Percentiles rank a stretch among this genome's conserved stretches.
phyloP scores from a whole-genome alignment of 2,113 vertebrate species.

The Pituophis catenifer region DNA sequence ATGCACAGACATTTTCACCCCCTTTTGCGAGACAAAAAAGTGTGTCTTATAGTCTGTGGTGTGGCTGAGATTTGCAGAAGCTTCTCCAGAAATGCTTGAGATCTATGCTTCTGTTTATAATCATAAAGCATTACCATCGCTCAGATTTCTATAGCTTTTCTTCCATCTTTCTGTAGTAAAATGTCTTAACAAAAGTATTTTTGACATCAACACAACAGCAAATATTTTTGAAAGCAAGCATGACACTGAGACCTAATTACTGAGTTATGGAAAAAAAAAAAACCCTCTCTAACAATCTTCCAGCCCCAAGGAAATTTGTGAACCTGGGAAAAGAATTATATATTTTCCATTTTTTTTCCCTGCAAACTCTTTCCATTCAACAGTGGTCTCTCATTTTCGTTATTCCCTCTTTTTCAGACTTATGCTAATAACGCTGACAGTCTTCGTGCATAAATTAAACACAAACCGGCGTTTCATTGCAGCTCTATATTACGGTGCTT shows the following conservation, averaged over 20 bases:
- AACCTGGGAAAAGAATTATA: neutral
- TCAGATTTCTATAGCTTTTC: neutral
- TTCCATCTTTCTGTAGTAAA: neutral
- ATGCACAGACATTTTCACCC: too few species aligned
- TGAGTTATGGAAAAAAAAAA: neutral
- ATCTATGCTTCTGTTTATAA: neutral
- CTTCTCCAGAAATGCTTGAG: neutral
- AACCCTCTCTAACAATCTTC: neutral
- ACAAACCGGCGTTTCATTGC: conserved; percentile 2
- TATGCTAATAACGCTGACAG: neutral
- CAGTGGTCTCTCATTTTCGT: neutral
- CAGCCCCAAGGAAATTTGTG: neutral
- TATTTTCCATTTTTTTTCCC: neutral
- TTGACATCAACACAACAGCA: neutral
- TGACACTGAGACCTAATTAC: neutral
- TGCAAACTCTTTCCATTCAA: neutral
- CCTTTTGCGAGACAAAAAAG: too few species aligned
- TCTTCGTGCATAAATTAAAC: conserved; percentile 22
- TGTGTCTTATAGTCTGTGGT: neutral
- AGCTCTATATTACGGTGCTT: neutral
- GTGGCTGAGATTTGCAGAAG: neutral
- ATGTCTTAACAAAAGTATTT: neutral
- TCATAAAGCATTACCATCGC: neutral
- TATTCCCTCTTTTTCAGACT: neutral
- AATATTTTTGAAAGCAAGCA: neutral